These are phyloP conservation scores for Minunthozetes semirufus DNA, from an alignment of 2,888 invertebrate species.

Conservation along the genomic window DNA sequence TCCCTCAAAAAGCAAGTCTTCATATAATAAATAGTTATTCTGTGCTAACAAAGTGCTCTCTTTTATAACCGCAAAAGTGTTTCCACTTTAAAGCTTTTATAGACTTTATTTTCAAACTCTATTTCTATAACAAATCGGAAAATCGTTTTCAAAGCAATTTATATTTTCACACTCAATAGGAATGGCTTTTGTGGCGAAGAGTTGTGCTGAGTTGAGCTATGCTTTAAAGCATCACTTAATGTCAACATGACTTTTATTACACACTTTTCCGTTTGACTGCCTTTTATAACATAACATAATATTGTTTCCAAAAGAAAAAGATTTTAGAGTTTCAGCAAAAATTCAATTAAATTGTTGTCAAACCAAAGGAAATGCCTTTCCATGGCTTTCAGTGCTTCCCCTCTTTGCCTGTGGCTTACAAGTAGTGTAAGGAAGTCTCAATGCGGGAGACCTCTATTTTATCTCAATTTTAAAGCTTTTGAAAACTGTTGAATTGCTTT, in stretches of 20 bases:
- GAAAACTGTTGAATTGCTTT: neutral
- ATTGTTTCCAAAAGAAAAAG: neutral
- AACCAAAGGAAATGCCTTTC: neutral
- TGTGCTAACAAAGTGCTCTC: constrained; percentile 18
- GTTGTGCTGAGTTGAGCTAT: neutral
- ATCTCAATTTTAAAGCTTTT: neutral
- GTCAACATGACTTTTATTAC: constrained; percentile 28
- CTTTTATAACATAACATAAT: neutral
- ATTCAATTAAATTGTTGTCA: constrained; percentile 1
- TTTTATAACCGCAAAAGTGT: constrained; percentile 2
- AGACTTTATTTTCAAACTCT: constrained; percentile 12
- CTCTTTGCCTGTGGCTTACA: neutral
- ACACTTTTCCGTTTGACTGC: constrained; percentile 18
- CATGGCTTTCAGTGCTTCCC: neutral
- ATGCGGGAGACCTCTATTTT: neutral
- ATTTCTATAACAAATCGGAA: neutral
- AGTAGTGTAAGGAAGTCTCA: constrained; percentile 14
- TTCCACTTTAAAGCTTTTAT: constrained; percentile 28
- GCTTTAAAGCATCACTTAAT: neutral
- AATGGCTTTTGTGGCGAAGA: constrained; percentile 5
- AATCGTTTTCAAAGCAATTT: neutral
- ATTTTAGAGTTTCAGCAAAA: constrained; percentile 7
- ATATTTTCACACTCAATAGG: constrained; percentile 19
- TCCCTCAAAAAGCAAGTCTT: constrained; percentile 14
- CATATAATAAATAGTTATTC: neutral